Base-by-base conservation (phyloP, 2,113 vertebrate species). In the Sporophila hypoxantha region DNA sequence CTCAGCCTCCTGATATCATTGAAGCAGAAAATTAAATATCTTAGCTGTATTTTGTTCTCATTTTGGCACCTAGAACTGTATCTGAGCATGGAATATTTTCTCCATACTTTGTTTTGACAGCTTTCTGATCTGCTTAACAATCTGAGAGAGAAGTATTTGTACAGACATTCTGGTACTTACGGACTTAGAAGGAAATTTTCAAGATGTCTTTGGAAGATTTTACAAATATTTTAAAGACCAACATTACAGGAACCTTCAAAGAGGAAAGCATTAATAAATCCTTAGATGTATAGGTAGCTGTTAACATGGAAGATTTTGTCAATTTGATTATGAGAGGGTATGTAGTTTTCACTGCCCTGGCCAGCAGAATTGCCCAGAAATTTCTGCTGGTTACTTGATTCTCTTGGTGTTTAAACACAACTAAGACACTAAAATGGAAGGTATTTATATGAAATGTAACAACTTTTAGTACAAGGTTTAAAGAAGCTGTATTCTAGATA, bases 91-190 rank as follows among this genome's bases (percentile, higher is more conserved):
- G 32, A 75, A 69, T 50, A 11, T 10, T 53, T 84, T 77, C 59
- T 36, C 32, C 15, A 11, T 27, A 22, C 44, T 81, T 44, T 5
- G 0, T 39, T 69, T 65, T n/a, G 42, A 42, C 27, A 42, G 16
- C 12, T 66, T 87, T 87, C 56, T 44, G 17, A 66, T 68, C 49
- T 73, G n/a, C 15, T 8, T 52, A 73, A 41, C 26, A 23, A 6
- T 49, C 39, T 67, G 30, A 71, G 42, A 79, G 4, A 65, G 42
- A 29, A 75, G 17, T 32, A 32, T 59, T 62, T 71, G 8, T 21
- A 23, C 59, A 32, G 9, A 30, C 9, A 14, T 46, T 60, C n/a
- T 1, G 2, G 15, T 42, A 42, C 19, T 64, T 82, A 25, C 0
- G 0, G 64, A 32, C 20, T 53, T 44, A 57, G 21, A 61, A 81